Conservation (phyloP, 2,113 vertebrate species). For the Thamnaconus septentrionalis region DNA sequence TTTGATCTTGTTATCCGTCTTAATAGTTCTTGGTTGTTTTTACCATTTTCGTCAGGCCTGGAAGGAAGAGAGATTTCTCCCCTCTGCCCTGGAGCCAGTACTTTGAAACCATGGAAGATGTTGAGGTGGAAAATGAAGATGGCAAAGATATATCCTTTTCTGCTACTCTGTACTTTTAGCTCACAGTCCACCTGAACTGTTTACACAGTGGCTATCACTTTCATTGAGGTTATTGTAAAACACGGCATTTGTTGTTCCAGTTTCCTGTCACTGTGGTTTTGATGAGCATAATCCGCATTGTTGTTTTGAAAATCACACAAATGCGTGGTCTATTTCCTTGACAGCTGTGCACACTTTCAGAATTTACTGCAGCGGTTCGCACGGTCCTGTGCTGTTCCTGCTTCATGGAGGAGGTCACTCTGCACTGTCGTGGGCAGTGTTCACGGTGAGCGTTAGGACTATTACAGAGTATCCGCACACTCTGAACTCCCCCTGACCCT, state of each 20-base stretch:
- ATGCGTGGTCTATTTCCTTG: slow-evolving; percentile 71
- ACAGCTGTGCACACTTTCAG: slow-evolving; percentile 91
- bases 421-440: slow-evolving; percentile 97
- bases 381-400: slow-evolving; percentile 90
- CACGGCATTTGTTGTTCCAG: no score
- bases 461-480: background rate
- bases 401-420: slow-evolving; percentile 97
- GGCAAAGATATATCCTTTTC: slow-evolving; percentile 97
- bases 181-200: background rate
- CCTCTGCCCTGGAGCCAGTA: slow-evolving; percentile 95
- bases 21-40: no score
- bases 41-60: slow-evolving; percentile 77
- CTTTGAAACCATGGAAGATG: slow-evolving; percentile 95
- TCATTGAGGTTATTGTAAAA: no score
- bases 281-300: background rate
- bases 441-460: slow-evolving; percentile 83
- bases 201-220: background rate
- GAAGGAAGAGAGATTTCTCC: slow-evolving; percentile 91
- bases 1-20: no score
- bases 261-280: no score
- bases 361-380: slow-evolving; percentile 91
- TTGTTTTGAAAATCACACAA: background rate
- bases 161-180: background rate
- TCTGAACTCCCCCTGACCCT: no score
- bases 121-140: slow-evolving; percentile 89